Evolutionary conservation across 2,797 vertebrate species (phyloP).

Genomic region (Pipistrellus kuhlii): DNA sequence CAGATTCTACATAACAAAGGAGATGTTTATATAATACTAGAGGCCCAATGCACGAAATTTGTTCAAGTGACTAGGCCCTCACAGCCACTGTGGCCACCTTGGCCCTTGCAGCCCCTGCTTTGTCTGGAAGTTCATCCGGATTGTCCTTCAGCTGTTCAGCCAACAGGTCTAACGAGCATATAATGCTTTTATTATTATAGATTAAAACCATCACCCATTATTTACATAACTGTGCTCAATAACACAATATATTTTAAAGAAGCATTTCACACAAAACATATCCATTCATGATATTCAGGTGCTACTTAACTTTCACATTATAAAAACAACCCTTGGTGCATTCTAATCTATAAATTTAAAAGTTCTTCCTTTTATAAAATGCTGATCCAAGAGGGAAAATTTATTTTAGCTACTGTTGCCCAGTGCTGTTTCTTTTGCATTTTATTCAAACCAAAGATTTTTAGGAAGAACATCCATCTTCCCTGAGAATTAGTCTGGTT

Average conservation of each 20-base stretch:
- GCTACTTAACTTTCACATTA: conserved; percentile 25
- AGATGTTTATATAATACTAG: conserved; percentile 4
- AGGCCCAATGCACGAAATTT: no score
- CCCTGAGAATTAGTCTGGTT: conserved; percentile 73
- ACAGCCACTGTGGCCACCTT: no score
- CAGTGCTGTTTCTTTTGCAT: conserved; percentile 71
- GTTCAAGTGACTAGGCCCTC: no score
- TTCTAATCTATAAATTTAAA: background rate
- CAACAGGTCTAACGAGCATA: no score
- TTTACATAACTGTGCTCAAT: conserved; percentile 51
- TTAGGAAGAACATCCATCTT: conserved; percentile 71
- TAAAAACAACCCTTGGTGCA: conserved; percentile 38
- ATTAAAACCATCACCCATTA: background rate
- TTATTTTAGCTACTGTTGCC: background rate
- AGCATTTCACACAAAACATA: background rate
- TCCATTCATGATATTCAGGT: background rate
- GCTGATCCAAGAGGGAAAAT: conserved; percentile 15
- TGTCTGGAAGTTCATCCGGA: no score
- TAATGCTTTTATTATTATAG: no score
- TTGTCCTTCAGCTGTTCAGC: no score
- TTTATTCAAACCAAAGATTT: conserved; percentile 72
- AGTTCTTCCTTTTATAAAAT: conserved; percentile 59
- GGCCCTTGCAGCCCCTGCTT: no score
- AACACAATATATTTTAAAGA: conserved; percentile 15
- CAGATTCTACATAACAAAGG: background rate